These are phyloP conservation scores for Gerosis bhagava DNA, from an alignment of 2,888 invertebrate species.

Conservation along the genomic window DNA sequence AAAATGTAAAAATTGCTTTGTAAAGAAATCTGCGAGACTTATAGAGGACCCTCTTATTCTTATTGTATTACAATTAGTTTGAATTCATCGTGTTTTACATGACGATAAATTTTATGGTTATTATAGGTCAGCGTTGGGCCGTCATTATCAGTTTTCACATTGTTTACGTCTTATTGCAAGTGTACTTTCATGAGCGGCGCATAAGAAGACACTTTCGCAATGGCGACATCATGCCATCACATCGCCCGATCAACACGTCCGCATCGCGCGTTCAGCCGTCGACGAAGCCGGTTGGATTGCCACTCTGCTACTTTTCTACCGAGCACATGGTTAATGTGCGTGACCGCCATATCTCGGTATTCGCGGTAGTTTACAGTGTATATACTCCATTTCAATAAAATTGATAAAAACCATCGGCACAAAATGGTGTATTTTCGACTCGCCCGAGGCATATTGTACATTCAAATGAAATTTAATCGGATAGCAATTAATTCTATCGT, in stretches of 20 bases:
- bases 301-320: conserved; percentile 30
- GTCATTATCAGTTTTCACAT: conserved; percentile 23
- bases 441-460: no score
- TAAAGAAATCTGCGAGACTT: no score
- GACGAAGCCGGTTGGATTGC: conserved; percentile 11
- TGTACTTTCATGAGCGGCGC: conserved; percentile 29
- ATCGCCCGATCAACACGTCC: conserved; percentile 58
- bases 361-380: no score
- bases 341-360: conserved; percentile 29
- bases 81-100: no score
- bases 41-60: no score
- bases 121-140: conserved; percentile 7
- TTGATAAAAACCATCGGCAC: no score
- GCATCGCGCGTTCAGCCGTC: conserved; percentile 28
- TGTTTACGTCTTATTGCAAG: conserved; percentile 22
- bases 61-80: no score
- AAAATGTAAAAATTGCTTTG: no score
- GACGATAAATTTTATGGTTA: no score
- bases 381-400: no score
- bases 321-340: conserved; percentile 41
- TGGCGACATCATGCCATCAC: conserved; percentile 70
- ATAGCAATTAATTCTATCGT: no score
- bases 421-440: conserved; percentile 14
- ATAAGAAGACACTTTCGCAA: conserved; percentile 65
- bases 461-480: no score